Evolutionary conservation across 2,113 vertebrate genomes (phyloP).

Genomic region (Madoqua kirkii): DNA sequence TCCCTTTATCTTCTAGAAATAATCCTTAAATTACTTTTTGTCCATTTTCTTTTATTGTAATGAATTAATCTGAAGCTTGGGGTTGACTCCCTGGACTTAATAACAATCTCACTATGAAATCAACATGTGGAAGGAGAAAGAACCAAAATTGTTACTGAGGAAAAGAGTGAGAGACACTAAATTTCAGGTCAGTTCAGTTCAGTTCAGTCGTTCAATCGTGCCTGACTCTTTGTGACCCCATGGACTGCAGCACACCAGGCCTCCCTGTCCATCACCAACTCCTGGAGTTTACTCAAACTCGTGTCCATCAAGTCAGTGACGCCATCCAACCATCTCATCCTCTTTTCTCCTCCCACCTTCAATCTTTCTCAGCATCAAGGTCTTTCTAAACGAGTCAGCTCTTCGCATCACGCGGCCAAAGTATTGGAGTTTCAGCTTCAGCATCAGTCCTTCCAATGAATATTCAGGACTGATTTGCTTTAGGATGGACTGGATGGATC

Average conservation of each 20-base stretch:
- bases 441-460: not conserved
- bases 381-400: not conserved
- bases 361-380: not conserved
- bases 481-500: not conserved
- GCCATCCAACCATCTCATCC: not conserved
- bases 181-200: not conserved
- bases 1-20: not conserved
- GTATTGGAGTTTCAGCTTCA: not conserved
- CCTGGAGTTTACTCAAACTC: too few relatives aligned
- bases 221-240: not conserved
- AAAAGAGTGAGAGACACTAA: not conserved
- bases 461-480: not conserved
- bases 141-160: not conserved
- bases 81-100: not conserved
- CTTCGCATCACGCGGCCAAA: not conserved
- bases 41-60: not conserved
- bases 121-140: not conserved
- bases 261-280: not conserved
- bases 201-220: accelerated
- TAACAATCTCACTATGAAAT: not conserved
- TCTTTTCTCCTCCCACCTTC: not conserved
- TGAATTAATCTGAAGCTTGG: not conserved
- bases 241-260: not conserved
- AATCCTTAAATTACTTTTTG: not conserved
- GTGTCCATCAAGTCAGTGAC: not conserved